Percentiles rank a stretch among this genome's conserved stretches.
Conservation (phyloP, 2,888 invertebrate species). For the Actias luna region DNA sequence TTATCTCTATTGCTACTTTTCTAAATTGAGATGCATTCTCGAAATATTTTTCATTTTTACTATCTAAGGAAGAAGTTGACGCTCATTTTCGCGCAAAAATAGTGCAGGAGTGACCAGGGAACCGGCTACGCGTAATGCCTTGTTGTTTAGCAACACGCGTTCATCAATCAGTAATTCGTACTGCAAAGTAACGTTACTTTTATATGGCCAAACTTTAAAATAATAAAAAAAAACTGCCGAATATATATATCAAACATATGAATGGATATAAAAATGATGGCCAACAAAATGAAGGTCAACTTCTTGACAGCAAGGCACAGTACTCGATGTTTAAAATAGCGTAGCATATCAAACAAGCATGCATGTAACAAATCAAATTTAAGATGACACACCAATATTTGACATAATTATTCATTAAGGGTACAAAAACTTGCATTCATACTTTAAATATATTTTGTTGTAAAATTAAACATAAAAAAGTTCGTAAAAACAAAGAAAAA, state of each 20-base stretch:
- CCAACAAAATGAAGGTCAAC: slow-evolving; percentile 97
- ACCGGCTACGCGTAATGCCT: slow-evolving; percentile 75
- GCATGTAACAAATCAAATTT: slow-evolving; percentile 59
- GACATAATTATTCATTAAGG: neutral
- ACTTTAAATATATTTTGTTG: neutral
- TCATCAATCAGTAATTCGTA: slow-evolving; percentile 67
- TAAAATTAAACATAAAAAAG: neutral
- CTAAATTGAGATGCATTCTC: slow-evolving; percentile 80
- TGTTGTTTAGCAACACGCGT: slow-evolving; percentile 72
- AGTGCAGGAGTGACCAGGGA: slow-evolving; percentile 80
- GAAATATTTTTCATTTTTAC: slow-evolving; percentile 65
- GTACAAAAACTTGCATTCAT: neutral
- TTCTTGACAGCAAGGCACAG: slow-evolving; percentile 91
- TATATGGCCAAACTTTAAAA: slow-evolving; percentile 73
- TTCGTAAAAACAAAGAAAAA: too few species aligned
- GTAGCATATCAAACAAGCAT: slow-evolving; percentile 78
- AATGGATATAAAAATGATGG: slow-evolving; percentile 89
- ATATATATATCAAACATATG: slow-evolving; percentile 77
- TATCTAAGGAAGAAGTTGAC: slow-evolving; percentile 90
- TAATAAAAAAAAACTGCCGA: slow-evolving; percentile 65
- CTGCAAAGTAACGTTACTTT: slow-evolving; percentile 55
- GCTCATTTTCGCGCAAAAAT: slow-evolving; percentile 90
- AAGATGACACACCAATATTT: slow-evolving; percentile 39
- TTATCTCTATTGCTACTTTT: slow-evolving; percentile 76
- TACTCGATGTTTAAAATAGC: slow-evolving; percentile 75